Base-by-base conservation (phyloP, 2,888 invertebrate genomes). In the Leucoptera coffeella region DNA sequence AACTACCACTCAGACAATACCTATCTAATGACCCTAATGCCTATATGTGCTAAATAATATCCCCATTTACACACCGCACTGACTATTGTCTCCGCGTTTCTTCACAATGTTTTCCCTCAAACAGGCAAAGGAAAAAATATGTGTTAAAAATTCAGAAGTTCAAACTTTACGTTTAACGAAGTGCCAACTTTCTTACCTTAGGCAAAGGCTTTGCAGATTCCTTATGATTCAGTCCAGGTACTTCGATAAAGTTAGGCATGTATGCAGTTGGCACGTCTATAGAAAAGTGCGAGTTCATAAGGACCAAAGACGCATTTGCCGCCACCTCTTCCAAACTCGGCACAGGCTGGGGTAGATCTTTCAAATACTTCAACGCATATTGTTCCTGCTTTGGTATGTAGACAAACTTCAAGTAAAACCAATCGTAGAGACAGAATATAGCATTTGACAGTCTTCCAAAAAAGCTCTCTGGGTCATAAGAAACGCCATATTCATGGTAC, bases 231-330 rank as follows among this genome's bases (percentile, higher is more conserved):
- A 49, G 49, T 5, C 67, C 62, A 11, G 56, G 62, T 25, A 67
- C 50, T 38, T 59, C 55, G 5, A 61, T 43, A 35, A 62, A 47
- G 30, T 54, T 56, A 2, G 62, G 62, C 5, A 56, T 44, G 7
- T 47, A 34, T 2, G 60, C 52, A 14, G 44, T 37, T 2, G 51
- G 38, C 15, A 40, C 38, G 22, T 43, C 44, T 15, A 49, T 33
- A 30, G 49, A 50, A 15, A 39, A 44, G 35, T 65, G 58, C 20
- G 45, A 45, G 38, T 61, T 55, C 15, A 53, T 33, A 15, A 60
- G 39, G 12, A 50, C 33, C 22, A 51, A 25, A n/a, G 45, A 40
- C 9, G 41, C 41, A 27, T 47, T 41, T 26, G 36, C 36, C 30
- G 38, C 33, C 28, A 42, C 30, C 23, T 43, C 36, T 28, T 34